Conservation (phyloP, 2,888 invertebrate species). For the Xanthorhoe designata region DNA sequence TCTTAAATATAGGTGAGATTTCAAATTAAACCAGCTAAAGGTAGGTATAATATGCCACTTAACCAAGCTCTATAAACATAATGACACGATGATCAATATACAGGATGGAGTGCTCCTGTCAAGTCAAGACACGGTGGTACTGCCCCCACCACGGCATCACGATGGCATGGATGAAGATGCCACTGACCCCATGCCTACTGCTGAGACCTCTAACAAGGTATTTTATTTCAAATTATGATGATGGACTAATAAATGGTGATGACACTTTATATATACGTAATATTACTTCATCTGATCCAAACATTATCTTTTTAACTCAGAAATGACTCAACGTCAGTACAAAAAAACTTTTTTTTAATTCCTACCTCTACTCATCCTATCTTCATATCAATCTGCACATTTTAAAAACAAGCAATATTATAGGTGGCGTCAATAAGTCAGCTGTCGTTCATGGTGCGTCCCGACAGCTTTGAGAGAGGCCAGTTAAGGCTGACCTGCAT, state of each 20-base stretch:
- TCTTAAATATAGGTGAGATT: no score
- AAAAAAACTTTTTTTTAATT: no score
- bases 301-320: no score
- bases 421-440: slow-evolving; percentile 80
- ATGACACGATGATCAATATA: slow-evolving; percentile 18
- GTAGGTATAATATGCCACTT: no score
- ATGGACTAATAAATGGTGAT: no score
- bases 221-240: background rate
- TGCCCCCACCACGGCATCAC: slow-evolving; percentile 72
- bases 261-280: no score
- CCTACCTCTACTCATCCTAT: no score
- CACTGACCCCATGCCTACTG: slow-evolving; percentile 75
- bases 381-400: background rate
- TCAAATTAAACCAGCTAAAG: no score
- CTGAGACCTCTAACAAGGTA: slow-evolving; percentile 75
- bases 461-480: slow-evolving; percentile 88
- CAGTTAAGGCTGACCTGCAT: slow-evolving; percentile 88
- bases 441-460: slow-evolving; percentile 84
- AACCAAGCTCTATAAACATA: no score
- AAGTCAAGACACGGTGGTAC: slow-evolving; percentile 76
- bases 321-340: no score
- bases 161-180: slow-evolving; percentile 71
- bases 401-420: background rate
- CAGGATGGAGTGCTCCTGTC: slow-evolving; percentile 76
- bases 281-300: no score